Conservation (phyloP, 2,113 vertebrate species). For the Eclectus roratus region DNA sequence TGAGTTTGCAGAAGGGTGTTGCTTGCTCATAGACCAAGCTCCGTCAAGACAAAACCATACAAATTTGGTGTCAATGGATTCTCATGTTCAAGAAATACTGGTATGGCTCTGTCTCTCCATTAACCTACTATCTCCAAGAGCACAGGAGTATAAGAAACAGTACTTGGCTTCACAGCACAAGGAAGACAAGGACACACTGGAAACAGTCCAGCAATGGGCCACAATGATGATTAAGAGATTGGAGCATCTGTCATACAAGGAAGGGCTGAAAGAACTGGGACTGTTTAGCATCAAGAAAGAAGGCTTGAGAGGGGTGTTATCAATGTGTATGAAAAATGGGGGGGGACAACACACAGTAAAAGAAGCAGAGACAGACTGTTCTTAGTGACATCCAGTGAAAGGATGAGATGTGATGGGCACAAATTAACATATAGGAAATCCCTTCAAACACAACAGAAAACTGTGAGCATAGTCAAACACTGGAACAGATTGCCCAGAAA, state of each 20-base stretch:
- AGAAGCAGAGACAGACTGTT: neutral
- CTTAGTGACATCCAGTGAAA: neutral
- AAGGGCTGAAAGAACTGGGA: neutral
- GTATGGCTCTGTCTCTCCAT: neutral
- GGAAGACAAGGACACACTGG: neutral
- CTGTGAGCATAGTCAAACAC: neutral
- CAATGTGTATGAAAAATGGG: neutral
- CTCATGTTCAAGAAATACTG: neutral
- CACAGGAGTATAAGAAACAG: neutral
- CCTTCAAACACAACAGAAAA: neutral
- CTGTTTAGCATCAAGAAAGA: neutral
- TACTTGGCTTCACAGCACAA: neutral
- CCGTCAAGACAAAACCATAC: neutral
- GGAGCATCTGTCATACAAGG: neutral
- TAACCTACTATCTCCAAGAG: neutral
- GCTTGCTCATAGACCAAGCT: neutral
- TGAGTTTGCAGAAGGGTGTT: neutral
- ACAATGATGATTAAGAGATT: neutral
- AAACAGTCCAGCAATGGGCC: neutral
- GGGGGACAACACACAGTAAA: neutral
- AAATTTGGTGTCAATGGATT: neutral
- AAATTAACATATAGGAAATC: neutral
- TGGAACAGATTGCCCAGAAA: neutral
- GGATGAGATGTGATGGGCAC: neutral
- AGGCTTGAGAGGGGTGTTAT: neutral